Base-by-base conservation (phyloP, 2,113 vertebrate genomes). In the Oxygymnocypris stewartii region DNA sequence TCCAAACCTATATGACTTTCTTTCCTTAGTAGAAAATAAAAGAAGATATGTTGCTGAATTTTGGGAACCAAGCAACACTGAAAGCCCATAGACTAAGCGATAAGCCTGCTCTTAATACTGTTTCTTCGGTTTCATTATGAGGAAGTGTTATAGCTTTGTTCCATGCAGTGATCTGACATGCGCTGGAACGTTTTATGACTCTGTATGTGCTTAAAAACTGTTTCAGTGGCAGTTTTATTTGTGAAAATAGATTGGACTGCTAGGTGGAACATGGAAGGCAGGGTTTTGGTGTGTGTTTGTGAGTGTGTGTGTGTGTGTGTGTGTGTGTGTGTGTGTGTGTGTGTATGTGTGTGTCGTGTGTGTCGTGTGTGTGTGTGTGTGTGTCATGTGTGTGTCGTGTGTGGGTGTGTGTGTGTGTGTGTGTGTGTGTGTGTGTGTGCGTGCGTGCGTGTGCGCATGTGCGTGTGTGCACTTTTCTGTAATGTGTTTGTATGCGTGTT, bases 141-240 rank as follows among this genome's bases (percentile, higher is more conserved):
- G 35, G 20, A 81, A 47, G 20, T 65, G 57, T 47, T 28, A 65
- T 47, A 23, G 35, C 59, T 81, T 81, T n/a, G 4, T 65, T 65
- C 40, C 37, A 31, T 47, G 8, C 59, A 18, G 59, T 40, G 61
- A 65, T 59, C 20, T 65, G 23, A 42, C 23, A 25, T 44, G 37
- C 14, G 12, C 59, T 25, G n/a, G 37, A 28, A 35, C 13, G 42
- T 25, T 81, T 65, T 63, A 47, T 81, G 40, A 16, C 79, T 79
- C 78, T 79, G 6, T 37, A 59, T 79, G 51, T 61, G 78, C 78
- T 57, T 31, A 31, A 76, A 63, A 84, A 84, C 59, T 84, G 37
- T 84, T 25, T 44, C 75, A 10, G 67, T 84, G 82, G 35, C 69
- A 74, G 35, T 59, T 85, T 77, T 77, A 44, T 63, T 77, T 59